Evolutionary conservation across 2,113 vertebrate species (phyloP), one percentile per base, ranked within the genome.

Genomic region (Ancistrus triradiatus): DNA sequence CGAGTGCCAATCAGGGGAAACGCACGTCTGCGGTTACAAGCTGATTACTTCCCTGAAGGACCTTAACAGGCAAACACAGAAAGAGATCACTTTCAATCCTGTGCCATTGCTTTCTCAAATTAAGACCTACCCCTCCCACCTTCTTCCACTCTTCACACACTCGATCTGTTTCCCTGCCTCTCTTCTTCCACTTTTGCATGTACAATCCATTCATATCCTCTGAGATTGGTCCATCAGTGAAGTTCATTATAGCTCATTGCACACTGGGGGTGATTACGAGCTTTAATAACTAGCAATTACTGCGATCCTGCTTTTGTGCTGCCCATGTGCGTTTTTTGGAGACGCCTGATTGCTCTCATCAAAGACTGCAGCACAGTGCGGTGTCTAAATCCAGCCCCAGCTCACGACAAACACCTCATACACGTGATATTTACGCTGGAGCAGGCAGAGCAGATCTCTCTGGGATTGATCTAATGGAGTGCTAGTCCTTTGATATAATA

Each of bases 271-370:
- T 74, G 74, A 75, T 69, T 77, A 75, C 63, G 38, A 24, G 70
- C 65, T 66, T 68, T 74, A 77, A 79, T 77, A 75, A 77, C 73
- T 61, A 53, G 63, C 66, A 75, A 74, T 74, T 73, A 73, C 67
- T 67, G 69, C 37, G 44, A 52, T 44, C 42, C 59, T 58, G 55
- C 68, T 66, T 70, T 49, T 66, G 73, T 65, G 66, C 73, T 58
- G 72, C 69, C 72, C 69, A 69, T 60, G 68, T 74, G 62, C 19
- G 48, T 66, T 73, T 59, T 50, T 66, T 18, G 27, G 40, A 66
- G 65, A 59, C 47, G 63, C 68, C 63, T 58, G 69, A 63, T 49
- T 53, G 59, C 51, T 18, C 48, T 74, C 63, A 65, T 62, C 57
- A 65, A 57, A 72, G 46, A 17, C 37, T 8, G 35, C 62, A 22